Conservation (phyloP, 2,797 vertebrate species). For the Oryzias dopingdopingensis region DNA sequence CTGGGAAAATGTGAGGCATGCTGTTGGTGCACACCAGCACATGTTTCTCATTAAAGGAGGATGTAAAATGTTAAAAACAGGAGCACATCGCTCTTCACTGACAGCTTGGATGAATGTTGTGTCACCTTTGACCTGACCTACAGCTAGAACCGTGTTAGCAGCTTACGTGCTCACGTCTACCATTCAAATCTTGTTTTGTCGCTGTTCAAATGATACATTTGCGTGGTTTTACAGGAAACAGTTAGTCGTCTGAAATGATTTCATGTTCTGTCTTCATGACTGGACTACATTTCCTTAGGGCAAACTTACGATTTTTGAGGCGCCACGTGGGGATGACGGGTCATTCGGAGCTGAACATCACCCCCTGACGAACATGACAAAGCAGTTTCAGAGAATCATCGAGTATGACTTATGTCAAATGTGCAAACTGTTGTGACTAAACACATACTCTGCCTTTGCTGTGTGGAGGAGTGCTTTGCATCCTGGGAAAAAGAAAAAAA, state of each 20-base stretch:
- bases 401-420: background rate
- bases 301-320: slow-evolving; percentile 85
- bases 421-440: background rate
- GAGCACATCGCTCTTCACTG: slow-evolving; percentile 53
- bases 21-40: slow-evolving; percentile 36
- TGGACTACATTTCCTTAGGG: slow-evolving; percentile 57
- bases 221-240: slow-evolving; percentile 7
- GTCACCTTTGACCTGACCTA: slow-evolving; percentile 60
- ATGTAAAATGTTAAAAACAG: slow-evolving; percentile 53
- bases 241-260: slow-evolving; percentile 15
- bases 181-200: slow-evolving; percentile 5
- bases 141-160: slow-evolving; percentile 37
- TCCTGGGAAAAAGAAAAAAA: slow-evolving; percentile 57
- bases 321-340: slow-evolving; percentile 71
- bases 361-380: slow-evolving; percentile 48
- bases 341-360: slow-evolving; percentile 67
- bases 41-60: slow-evolving; percentile 60
- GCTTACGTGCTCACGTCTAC: slow-evolving; percentile 7
- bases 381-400: slow-evolving; percentile 4
- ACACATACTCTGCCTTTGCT: slow-evolving; percentile 71
- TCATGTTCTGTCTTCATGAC: slow-evolving; percentile 37
- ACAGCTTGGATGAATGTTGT: slow-evolving; percentile 52
- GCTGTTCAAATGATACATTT: slow-evolving; percentile 3
- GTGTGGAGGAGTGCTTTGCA: slow-evolving; percentile 58
- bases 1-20: slow-evolving; percentile 18